A percentile compares a stretch with the other conserved stretches of the same genome.
Conservation (phyloP, 30 jellyfish, hydroid and myxozoan species). For the Catostylus mosaicus region DNA sequence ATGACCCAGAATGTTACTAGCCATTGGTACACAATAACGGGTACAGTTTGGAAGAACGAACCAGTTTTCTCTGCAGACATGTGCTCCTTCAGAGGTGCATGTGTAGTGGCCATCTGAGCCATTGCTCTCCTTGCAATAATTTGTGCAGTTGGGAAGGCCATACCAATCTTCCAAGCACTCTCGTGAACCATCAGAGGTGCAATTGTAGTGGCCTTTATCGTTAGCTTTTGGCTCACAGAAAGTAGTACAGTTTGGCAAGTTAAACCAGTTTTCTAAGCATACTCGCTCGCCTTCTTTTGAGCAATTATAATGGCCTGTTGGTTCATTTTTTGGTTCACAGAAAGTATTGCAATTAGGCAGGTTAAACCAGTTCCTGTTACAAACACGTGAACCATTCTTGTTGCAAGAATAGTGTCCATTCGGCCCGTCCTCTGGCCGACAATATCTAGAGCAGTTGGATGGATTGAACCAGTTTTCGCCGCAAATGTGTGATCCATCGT, state of each 20-base stretch:
- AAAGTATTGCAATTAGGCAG: constrained; percentile 24
- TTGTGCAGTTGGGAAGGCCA: constrained; percentile 42
- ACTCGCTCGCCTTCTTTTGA: constrained; percentile 19
- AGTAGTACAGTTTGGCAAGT: constrained; percentile 34
- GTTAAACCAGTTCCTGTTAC: constrained; percentile 2
- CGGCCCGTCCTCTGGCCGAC: constrained; percentile 7
- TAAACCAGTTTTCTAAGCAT: constrained; percentile 24
- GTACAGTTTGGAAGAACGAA: constrained; percentile 31
- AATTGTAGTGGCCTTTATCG: constrained; percentile 40
- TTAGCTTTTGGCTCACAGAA: constrained; percentile 49
- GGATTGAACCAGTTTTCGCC: constrained; percentile 43
- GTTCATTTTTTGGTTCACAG: constrained; percentile 50
- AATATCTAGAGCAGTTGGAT: constrained; percentile 54
- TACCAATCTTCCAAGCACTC: constrained; percentile 35
- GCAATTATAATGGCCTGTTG: constrained; percentile 50
- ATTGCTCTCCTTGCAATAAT: constrained; percentile 41
- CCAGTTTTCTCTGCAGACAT: constrained; percentile 40
- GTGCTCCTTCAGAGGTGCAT: constrained; percentile 26
- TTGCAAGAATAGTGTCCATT: constrained; percentile 23
- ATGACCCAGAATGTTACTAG: constrained; percentile 31
- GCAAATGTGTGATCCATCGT: constrained; percentile 41
- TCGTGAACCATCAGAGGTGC: constrained; percentile 30
- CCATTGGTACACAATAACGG: constrained; percentile 41
- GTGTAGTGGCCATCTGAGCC: constrained; percentile 50
- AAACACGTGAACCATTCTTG: constrained; percentile 14